Evolutionary conservation across 2,888 invertebrate species (phyloP).

Genomic region (Melipona bicolor): DNA sequence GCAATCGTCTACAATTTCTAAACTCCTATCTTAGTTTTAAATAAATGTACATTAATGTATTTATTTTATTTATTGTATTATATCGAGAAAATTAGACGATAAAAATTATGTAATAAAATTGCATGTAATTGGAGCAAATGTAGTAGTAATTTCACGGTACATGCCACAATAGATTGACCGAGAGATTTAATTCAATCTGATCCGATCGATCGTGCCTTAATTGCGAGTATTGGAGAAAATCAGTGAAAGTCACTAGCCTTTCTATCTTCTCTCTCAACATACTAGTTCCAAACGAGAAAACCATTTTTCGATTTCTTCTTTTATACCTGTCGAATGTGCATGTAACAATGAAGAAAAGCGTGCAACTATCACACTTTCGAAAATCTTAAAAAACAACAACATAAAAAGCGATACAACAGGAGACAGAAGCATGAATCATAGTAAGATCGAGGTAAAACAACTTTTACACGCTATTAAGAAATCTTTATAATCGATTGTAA

Average conservation of each 20-base stretch:
- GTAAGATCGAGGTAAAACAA: neutral
- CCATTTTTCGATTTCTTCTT: neutral
- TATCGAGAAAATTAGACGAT: neutral
- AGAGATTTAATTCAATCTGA: neutral
- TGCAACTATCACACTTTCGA: neutral
- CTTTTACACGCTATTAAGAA: neutral
- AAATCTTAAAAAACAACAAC: neutral
- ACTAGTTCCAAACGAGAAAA: neutral
- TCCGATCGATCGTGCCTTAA: neutral
- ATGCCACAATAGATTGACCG: neutral
- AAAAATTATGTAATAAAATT: neutral
- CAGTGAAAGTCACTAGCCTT: constrained; percentile 7
- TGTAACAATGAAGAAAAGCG: too few relatives aligned
- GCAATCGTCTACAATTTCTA: too few relatives aligned
- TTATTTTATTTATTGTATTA: neutral
- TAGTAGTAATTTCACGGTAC: neutral
- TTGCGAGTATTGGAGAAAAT: constrained; percentile 4
- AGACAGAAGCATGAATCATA: neutral
- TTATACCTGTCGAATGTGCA: too few relatives aligned
- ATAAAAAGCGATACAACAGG: neutral
- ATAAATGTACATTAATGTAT: neutral
- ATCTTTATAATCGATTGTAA: neutral
- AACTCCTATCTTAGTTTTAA: neutral
- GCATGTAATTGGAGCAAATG: neutral
- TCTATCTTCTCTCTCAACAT: constrained; percentile 1